Conservation (phyloP, 92 coral and sea anemone species). For the Porites divaricata region DNA sequence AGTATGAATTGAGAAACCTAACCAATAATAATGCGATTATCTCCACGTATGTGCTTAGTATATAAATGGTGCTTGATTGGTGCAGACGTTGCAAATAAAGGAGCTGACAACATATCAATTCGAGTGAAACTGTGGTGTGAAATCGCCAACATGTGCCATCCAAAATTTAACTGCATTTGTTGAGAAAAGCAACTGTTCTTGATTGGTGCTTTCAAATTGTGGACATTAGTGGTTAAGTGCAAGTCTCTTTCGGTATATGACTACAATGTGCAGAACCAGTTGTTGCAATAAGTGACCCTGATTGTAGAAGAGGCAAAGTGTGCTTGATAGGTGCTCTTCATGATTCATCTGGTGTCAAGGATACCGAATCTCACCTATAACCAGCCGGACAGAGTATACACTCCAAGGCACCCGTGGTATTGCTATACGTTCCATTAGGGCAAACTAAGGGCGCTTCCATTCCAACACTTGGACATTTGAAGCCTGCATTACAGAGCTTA, state of each 20-base stretch:
- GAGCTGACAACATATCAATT: neutral
- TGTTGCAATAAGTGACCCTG: too few relatives aligned
- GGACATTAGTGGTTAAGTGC: too few relatives aligned
- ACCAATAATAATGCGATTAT: too few relatives aligned
- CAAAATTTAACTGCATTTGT: too few relatives aligned
- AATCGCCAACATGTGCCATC: too few relatives aligned
- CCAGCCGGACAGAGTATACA: constrained; percentile 96
- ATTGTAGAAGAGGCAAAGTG: too few relatives aligned
- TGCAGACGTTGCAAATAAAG: neutral
- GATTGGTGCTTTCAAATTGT: too few relatives aligned
- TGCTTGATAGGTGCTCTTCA: too few relatives aligned
- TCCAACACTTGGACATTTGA: constrained; percentile 67
- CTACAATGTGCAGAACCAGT: too few relatives aligned
- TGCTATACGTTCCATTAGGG: constrained; percentile 89
- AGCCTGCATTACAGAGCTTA: constrained; percentile 77
- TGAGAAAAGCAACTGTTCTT: too few relatives aligned
- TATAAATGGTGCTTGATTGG: neutral
- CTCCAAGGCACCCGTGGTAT: constrained; percentile 63
- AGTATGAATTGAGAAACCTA: neutral
- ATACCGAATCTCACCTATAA: constrained; percentile 64
- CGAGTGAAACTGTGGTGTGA: too few relatives aligned
- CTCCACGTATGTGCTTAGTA: neutral
- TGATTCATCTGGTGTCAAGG: neutral
- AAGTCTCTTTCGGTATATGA: too few relatives aligned
- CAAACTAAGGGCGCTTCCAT: constrained; percentile 75